Base-by-base conservation (phyloP, 2,888 invertebrate genomes). In the Nomada goodeniana region DNA sequence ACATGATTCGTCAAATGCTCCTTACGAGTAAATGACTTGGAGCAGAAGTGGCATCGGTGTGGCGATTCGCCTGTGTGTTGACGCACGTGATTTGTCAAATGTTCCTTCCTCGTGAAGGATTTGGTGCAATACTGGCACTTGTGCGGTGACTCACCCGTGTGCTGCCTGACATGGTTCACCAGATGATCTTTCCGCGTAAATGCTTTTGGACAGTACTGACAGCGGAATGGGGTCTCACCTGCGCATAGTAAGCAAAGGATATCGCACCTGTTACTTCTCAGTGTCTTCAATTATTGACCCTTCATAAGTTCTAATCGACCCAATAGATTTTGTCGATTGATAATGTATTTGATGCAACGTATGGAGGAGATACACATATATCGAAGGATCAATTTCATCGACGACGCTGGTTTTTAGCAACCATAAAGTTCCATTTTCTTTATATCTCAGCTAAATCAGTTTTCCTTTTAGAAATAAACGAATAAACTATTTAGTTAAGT, bases 1-100 rank as follows among this genome's bases (percentile, higher is more conserved):
- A 98, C 96, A 92, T 98, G 98, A 94, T 97, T 97, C 86, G 97
- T 97, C 86, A 98, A 95, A 94, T 98, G 97, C 93, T 98, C 98
- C 94, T 97, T 97, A 89, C 97, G 95, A 1, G 97, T 97, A 94
- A 97, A 97, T 55, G 97, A 97, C 93, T 97, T 97, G 88, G 97
- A 96, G 95, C 97, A 98, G 94, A 96, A 97, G 90, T 97, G 96
- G 93, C 98, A 98, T 85, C 97, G 96, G 92, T 97, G 97, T 80
- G 97, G 97, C 88, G 97, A 97, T 94, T 98, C 98, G 90, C 97
- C 97, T 61, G 97, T 97, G 94, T 98, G 98, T 93, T 97, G 97
- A 72, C 97, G 95, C 93, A 97, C 97, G 94, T 98, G 97, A 94
- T 97, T 97, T 89, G 96, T 97, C 86, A 97, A 95, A 93, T 97